Conservation (phyloP, 2,797 vertebrate species). For the Hydrophis major region DNA sequence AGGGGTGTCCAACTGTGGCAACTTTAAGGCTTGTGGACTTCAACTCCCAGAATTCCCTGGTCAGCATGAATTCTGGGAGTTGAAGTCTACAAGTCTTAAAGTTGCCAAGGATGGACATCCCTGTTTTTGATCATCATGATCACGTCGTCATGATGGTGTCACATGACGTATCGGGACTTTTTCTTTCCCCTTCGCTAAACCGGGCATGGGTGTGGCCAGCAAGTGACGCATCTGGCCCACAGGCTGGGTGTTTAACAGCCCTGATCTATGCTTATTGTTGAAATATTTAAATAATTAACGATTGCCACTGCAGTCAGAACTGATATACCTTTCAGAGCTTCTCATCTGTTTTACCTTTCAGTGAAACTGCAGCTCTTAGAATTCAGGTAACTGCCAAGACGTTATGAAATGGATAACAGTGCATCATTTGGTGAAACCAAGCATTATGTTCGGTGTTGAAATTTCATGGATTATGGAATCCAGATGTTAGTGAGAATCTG, state of each 20-base stretch:
- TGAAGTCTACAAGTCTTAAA: background rate
- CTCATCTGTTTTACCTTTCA: background rate
- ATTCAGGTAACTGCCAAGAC: background rate
- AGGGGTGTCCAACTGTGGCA: background rate
- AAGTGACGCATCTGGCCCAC: no score
- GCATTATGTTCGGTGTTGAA: background rate
- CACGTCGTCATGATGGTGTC: no score
- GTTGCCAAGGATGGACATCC: background rate
- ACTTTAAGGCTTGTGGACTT: background rate
- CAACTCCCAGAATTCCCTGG: background rate
- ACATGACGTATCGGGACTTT: no score
- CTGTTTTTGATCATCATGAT: background rate
- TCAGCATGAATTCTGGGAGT: background rate
- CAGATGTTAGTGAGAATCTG: background rate
- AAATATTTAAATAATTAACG: background rate
- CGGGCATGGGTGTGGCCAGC: no score
- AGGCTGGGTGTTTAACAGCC: no score
- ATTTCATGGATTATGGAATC: conserved; percentile 18
- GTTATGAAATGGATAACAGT: background rate
- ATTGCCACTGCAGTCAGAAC: background rate
- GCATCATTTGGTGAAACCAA: background rate
- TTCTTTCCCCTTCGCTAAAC: no score
- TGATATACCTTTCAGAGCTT: background rate
- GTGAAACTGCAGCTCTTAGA: background rate
- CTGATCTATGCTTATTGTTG: background rate